Evolutionary conservation across 2,113 vertebrate species (phyloP).

Genomic region (Paratilapia polleni): DNA sequence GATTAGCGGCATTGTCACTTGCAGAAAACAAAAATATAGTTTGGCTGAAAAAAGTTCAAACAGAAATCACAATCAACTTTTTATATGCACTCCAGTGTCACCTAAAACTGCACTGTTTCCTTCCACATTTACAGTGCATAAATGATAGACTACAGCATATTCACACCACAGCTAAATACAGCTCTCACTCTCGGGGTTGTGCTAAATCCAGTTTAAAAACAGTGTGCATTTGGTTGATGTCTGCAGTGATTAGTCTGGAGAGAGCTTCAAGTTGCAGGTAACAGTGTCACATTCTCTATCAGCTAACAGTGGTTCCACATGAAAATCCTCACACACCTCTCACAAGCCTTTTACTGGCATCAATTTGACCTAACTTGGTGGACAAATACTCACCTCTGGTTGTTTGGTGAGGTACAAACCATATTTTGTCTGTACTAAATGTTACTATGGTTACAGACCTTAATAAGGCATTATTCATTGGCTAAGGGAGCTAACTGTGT

Average conservation of each 20-base stretch:
- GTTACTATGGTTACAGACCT: constrained; percentile 42
- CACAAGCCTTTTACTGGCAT: not conserved
- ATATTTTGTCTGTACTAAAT: constrained; percentile 7
- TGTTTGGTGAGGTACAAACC: constrained; percentile 6
- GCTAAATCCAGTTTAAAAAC: not conserved
- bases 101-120: not conserved
- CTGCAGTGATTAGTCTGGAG: not conserved
- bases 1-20: not conserved
- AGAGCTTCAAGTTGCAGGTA: not conserved
- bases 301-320: not conserved
- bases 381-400: not conserved
- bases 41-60: not conserved
- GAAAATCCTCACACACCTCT: not conserved
- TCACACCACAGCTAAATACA: constrained; percentile 2
- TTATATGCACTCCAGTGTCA: not conserved
- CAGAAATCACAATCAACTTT: not conserved
- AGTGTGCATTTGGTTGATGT: not conserved
- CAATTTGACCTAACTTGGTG: not conserved
- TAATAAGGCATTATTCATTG: constrained; percentile 44
- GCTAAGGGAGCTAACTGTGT: constrained; percentile 13
- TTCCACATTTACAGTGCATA: not conserved
- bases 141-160: not conserved
- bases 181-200: not conserved
- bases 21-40: not conserved
- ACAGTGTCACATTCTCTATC: not conserved